Percentiles rank a stretch among this genome's conserved stretches.
Conservation (phyloP, 2,113 vertebrate genomes). For the Corythoichthys intestinalis region DNA sequence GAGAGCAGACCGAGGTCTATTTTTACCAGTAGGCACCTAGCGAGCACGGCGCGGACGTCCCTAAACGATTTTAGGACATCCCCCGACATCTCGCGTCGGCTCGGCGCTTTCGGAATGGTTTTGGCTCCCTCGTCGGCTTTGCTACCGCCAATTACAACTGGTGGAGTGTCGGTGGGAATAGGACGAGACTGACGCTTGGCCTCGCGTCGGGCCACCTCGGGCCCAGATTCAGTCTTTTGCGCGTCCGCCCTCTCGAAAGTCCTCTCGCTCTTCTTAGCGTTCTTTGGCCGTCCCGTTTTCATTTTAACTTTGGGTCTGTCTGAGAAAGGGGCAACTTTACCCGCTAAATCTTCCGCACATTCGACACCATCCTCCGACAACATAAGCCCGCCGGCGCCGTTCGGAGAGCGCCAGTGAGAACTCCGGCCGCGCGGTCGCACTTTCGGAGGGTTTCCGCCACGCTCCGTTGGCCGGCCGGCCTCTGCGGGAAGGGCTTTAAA, state of each 20-base stretch:
- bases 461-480: slow-evolving; percentile 11
- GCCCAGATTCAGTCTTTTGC: slow-evolving; percentile 55
- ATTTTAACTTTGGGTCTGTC: slow-evolving; percentile 81
- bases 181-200: slow-evolving; percentile 47
- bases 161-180: slow-evolving; percentile 22
- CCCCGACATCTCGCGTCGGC: slow-evolving; percentile 42
- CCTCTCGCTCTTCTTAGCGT: slow-evolving; percentile 47
- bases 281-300: slow-evolving; percentile 64
- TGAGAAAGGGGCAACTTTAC: slow-evolving; percentile 59
- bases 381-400: slow-evolving; percentile 48
- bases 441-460: slow-evolving; percentile 30
- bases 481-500: slow-evolving; percentile 46
- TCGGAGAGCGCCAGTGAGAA: slow-evolving; percentile 16
- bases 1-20: slow-evolving; percentile 80
- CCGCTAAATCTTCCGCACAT: slow-evolving; percentile 49
- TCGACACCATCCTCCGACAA: slow-evolving; percentile 54
- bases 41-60: slow-evolving; percentile 14
- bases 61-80: slow-evolving; percentile 41
- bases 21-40: slow-evolving; percentile 77
- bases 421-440: slow-evolving; percentile 14
- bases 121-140: slow-evolving; percentile 50
- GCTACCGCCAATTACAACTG: slow-evolving; percentile 46
- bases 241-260: slow-evolving; percentile 46
- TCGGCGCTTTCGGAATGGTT: slow-evolving; percentile 49
- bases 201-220: slow-evolving; percentile 32